These are phyloP conservation scores for Dermolepida albohirtum DNA, from an alignment of 2,888 invertebrate genomes.

Conservation along the genomic window DNA sequence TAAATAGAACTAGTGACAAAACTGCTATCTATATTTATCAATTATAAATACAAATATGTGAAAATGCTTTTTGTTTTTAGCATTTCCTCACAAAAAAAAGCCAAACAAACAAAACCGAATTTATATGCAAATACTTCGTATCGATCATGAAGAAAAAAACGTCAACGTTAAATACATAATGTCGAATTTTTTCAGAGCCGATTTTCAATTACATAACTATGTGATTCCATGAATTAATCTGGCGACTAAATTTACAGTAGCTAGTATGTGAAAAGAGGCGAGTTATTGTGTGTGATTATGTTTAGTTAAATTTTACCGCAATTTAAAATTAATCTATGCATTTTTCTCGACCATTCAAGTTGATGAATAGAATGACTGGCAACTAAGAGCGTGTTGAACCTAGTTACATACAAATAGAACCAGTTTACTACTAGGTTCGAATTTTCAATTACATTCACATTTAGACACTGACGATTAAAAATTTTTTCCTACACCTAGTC, in stretches of 20 bases:
- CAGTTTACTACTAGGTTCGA: constrained; percentile 22
- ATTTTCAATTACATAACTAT: too few species aligned
- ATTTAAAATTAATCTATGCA: constrained; percentile 44
- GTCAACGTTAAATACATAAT: too few species aligned
- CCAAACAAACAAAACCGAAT: too few species aligned
- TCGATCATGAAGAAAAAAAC: too few species aligned
- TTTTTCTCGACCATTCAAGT: constrained; percentile 45
- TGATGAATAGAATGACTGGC: constrained; percentile 48
- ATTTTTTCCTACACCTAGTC: background rate
- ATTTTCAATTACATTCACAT: constrained; percentile 33
- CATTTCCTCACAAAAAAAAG: too few species aligned
- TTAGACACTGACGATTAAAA: constrained; percentile 26
- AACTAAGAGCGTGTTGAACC: constrained; percentile 38
- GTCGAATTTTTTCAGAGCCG: too few species aligned
- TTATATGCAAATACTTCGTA: too few species aligned
- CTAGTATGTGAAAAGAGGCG: constrained; percentile 5
- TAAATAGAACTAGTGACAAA: too few species aligned
- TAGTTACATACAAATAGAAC: constrained; percentile 27
- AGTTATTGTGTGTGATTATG: constrained; percentile 31
- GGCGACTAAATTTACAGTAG: constrained; percentile 2
- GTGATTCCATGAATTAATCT: too few species aligned
- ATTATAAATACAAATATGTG: too few species aligned
- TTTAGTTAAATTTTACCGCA: constrained; percentile 40
- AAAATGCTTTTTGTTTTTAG: too few species aligned
- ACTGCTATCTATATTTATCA: too few species aligned